Evolutionary conservation across 2,888 invertebrate genomes (phyloP).

Genomic region (Noctua pronuba): DNA sequence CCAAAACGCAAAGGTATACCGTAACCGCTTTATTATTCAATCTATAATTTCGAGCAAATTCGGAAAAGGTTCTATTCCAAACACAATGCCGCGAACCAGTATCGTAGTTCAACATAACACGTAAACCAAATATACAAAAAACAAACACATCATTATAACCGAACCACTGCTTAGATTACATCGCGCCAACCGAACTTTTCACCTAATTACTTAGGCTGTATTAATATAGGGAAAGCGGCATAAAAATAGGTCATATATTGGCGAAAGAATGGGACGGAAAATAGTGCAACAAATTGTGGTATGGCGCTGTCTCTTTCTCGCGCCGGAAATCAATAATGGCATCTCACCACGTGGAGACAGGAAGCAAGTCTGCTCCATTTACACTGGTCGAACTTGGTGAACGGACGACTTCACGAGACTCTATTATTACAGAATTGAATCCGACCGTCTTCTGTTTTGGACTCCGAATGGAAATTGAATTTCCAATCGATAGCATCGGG

Average conservation of each 20-base stretch:
- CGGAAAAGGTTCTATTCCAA: conserved; percentile 25
- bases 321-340: conserved; percentile 90
- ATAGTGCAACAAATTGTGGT: conserved; percentile 90
- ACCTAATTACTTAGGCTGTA: conserved; percentile 89
- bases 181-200: conserved; percentile 82
- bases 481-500: conserved; percentile 65
- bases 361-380: conserved; percentile 86
- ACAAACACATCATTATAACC: conserved; percentile 58
- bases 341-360: conserved; percentile 89
- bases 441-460: conserved; percentile 70
- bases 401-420: conserved; percentile 73
- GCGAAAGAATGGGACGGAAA: conserved; percentile 85
- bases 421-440: conserved; percentile 79
- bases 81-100: conserved; percentile 46
- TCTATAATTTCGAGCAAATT: conserved; percentile 27
- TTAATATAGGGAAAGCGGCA: conserved; percentile 89
- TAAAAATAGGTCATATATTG: conserved; percentile 91
- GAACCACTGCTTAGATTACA: conserved; percentile 75
- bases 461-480: conserved; percentile 71
- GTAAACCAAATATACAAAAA: conserved; percentile 54
- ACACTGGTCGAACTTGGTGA: conserved; percentile 81
- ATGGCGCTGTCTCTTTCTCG: conserved; percentile 83
- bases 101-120: conserved; percentile 37
- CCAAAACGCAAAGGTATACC: conserved; percentile 13
- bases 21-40: conserved; percentile 42